phyloP scores from a whole-genome alignment of 1,140 invertebrate species.

The Drosophila dunni region DNA sequence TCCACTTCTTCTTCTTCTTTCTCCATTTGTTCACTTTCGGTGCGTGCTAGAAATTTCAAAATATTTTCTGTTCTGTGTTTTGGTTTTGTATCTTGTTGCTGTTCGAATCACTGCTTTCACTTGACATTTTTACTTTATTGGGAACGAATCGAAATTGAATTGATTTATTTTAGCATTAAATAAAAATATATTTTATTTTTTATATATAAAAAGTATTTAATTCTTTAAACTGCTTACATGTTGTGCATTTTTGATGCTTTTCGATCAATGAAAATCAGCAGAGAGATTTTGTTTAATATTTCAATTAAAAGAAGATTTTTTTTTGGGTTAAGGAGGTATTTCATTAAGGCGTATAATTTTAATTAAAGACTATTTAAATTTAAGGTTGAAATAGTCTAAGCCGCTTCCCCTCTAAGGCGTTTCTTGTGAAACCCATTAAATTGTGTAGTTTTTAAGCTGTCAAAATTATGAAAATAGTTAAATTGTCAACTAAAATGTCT shows the following conservation, averaged over 20 bases:
- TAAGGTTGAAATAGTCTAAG: too few relatives aligned
- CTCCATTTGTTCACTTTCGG: conserved; percentile 36
- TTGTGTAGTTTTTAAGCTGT: not conserved
- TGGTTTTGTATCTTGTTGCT: conserved; percentile 35
- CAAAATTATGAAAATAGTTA: not conserved
- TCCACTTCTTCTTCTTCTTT: conserved; percentile 16
- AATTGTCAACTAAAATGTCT: not conserved
- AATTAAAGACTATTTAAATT: too few relatives aligned
- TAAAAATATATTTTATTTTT: not conserved
- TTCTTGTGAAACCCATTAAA: not conserved
- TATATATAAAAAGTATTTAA: not conserved
- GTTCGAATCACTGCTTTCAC: conserved; percentile 41
- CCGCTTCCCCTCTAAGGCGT: too few relatives aligned
- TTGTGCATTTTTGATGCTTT: too few relatives aligned
- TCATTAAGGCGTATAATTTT: too few relatives aligned
- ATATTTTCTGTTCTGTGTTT: conserved; percentile 47
- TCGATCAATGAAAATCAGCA: too few relatives aligned
- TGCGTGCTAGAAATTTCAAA: conserved; percentile 71
- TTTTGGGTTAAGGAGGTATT: too few relatives aligned
- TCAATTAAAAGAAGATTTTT: too few relatives aligned
- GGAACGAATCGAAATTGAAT: not conserved
- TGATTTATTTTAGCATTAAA: too few relatives aligned
- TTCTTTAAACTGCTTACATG: too few relatives aligned
- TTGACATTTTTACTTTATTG: conserved; percentile 22
- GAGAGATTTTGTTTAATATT: too few relatives aligned